Evolutionary conservation across 2,113 vertebrate genomes (phyloP), one percentile per base, ranked within the genome.

Genomic region (Leptobrachium leishanense): DNA sequence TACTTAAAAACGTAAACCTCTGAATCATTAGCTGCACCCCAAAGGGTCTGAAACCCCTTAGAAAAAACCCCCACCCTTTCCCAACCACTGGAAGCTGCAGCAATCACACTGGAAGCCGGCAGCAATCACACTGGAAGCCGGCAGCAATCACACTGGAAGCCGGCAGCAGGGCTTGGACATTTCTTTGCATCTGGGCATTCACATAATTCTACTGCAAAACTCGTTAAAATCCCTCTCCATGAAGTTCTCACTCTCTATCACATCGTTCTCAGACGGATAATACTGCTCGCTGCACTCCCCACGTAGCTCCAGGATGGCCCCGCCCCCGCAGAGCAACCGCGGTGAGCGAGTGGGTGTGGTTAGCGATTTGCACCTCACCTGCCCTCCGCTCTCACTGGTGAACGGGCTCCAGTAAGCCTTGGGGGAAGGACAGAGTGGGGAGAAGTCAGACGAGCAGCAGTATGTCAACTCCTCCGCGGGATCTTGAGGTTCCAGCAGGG

Each of bases 201-300:
- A 90, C 66, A 87, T 84, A 71, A 96, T 87, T 15, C 89, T 86
- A 85, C 93, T 91, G 82, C 91, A 96, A 86, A 96, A 95, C 83
- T 95, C 90, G 8, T 92, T 89, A 79, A 95, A 96, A 91, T 96
- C 95, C 72, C 87, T 91, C 82, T 93, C 92, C 95, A 96, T 96
- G 89, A 95, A 95, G 72, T 91, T 88, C 77, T 95, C 92, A 71
- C 93, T 96, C 84, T 94, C 90, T 43, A 93, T 85, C 74, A 95
- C 87, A 82, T 96, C 95, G 77, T 93, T 87, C 81, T 95, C 95
- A 0, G 95, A 96, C 4, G 95, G 95, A 75, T 93, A 95, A 75
- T 96, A 96, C 86, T 90, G 95, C 90, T 94, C 85, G 82, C 95
- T 95, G 76, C 95, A 93, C 82, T 95, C 94, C 43, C 91, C 91